Percentiles rank a stretch among this genome's conserved stretches.
These are phyloP conservation scores for Ecliptopera silaceata DNA, from an alignment of 2,888 invertebrate genomes.

Conservation along the genomic window DNA sequence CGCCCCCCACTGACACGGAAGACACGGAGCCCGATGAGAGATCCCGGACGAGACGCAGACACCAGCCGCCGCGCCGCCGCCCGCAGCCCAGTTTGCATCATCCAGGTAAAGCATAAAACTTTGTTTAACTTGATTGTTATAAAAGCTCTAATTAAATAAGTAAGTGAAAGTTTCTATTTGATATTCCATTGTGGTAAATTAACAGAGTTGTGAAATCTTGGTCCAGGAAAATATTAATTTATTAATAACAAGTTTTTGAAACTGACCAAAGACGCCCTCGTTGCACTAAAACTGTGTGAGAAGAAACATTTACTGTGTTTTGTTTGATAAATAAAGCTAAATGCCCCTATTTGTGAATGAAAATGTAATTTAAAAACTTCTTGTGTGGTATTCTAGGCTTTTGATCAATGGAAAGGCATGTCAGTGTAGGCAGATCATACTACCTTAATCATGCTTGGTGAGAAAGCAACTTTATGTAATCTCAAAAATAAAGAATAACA, in stretches of 20 bases:
- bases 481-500: too few species aligned
- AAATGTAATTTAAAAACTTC: too few species aligned
- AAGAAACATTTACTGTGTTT: too few species aligned
- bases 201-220: background rate
- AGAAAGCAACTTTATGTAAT: too few species aligned
- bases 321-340: too few species aligned
- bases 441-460: too few species aligned
- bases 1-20: constrained; percentile 74
- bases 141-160: background rate
- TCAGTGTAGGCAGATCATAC: too few species aligned
- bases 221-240: background rate
- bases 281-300: too few species aligned
- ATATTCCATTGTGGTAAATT: background rate
- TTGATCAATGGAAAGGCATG: too few species aligned
- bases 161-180: background rate
- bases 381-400: too few species aligned
- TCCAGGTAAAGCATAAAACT: constrained; percentile 51
- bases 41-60: constrained; percentile 65
- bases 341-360: too few species aligned
- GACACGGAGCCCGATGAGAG: constrained; percentile 77
- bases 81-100: constrained; percentile 69
- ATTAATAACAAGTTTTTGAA: too few species aligned
- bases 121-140: background rate
- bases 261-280: background rate
- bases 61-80: constrained; percentile 71